Percentiles rank a stretch among this genome's conserved stretches.
Conservation (phyloP, 2,888 invertebrate species). For the Hyppa rectilinea region DNA sequence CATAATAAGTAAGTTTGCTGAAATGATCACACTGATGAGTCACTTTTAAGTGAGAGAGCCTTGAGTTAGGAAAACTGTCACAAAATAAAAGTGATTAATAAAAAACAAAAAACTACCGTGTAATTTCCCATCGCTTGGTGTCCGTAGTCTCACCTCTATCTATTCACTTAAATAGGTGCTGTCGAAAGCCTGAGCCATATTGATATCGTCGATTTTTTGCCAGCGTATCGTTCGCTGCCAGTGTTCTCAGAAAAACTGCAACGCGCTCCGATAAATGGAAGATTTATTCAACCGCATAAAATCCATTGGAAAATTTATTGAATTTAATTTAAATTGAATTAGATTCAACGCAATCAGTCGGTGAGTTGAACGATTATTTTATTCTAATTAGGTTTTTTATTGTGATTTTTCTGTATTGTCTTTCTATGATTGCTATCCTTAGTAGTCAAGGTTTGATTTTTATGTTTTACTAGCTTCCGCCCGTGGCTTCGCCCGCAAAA, state of each 20-base stretch:
- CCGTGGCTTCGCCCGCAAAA: no score
- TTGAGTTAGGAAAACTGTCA: not conserved
- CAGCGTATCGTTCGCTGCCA: slow-evolving; percentile 28
- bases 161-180: slow-evolving; percentile 49
- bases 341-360: slow-evolving; percentile 48
- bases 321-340: slow-evolving; percentile 19
- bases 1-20: no score
- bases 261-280: slow-evolving; percentile 26
- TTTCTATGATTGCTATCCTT: not conserved
- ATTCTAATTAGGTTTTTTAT: slow-evolving; percentile 4
- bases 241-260: slow-evolving; percentile 52
- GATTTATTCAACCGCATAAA: slow-evolving; percentile 52
- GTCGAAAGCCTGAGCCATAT: slow-evolving; percentile 53
- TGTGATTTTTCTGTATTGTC: not conserved
- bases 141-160: slow-evolving; percentile 16
- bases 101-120: slow-evolving; percentile 8
- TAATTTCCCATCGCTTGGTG: slow-evolving; percentile 2
- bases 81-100: slow-evolving; percentile 1
- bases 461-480: no score
- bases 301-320: slow-evolving; percentile 22
- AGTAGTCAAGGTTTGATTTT: not conserved
- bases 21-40: no score
- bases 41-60: not conserved
- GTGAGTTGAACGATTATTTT: slow-evolving; percentile 9
- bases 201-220: slow-evolving; percentile 59